Conservation (phyloP, 2,113 vertebrate genomes). For the Hippotragus niger region DNA sequence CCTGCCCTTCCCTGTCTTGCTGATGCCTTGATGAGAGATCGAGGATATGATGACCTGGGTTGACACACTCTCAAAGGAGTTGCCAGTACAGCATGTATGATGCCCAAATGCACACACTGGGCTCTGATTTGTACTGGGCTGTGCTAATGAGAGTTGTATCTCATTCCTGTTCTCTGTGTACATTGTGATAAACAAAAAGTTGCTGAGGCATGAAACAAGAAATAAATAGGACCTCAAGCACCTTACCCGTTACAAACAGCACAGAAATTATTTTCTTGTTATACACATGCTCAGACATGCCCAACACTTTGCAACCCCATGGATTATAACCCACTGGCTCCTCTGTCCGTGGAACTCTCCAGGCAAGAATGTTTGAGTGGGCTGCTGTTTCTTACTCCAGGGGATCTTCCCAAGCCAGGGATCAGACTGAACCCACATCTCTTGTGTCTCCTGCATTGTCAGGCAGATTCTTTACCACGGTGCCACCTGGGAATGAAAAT, state of each 20-base stretch:
- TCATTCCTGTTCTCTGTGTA: neutral
- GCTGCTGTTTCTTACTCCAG: neutral
- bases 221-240: neutral
- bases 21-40: neutral
- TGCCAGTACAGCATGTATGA: too few species aligned
- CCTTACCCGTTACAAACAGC: neutral
- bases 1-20: too few species aligned
- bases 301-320: neutral
- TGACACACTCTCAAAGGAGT: neutral
- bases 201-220: neutral
- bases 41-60: fast-evolving
- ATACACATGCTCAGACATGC: fast-evolving
- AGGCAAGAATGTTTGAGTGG: neutral
- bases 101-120: fast-evolving
- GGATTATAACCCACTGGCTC: neutral
- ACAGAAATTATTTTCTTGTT: neutral
- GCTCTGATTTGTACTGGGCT: neutral
- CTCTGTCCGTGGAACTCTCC: neutral
- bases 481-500: neutral
- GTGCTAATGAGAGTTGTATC: fast-evolving
- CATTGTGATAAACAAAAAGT: neutral
- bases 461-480: neutral
- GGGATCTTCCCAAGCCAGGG: neutral
- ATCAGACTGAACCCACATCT: neutral
- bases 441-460: neutral